Conservation (phyloP, 2,113 vertebrate species). For the Oncorhynchus nerka region DNA sequence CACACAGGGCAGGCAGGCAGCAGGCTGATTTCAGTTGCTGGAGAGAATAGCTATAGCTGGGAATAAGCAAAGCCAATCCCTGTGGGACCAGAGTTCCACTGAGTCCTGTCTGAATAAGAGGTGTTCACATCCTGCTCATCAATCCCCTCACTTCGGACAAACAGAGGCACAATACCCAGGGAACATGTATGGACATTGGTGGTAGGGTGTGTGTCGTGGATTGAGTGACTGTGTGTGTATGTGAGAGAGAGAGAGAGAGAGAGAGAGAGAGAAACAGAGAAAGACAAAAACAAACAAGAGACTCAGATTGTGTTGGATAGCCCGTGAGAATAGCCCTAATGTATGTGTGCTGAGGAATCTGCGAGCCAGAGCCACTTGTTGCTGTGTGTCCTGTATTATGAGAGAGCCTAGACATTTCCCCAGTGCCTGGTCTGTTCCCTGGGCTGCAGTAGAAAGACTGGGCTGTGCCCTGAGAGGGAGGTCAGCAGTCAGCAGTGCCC, state of each 20-base stretch:
- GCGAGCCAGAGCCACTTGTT: slow-evolving; percentile 18
- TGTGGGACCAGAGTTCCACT: slow-evolving; percentile 28
- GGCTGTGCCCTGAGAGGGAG: slow-evolving; percentile 48
- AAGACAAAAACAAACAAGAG: not conserved
- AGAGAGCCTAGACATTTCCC: slow-evolving; percentile 47
- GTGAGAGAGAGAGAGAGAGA: no score
- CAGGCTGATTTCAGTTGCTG: slow-evolving; percentile 44
- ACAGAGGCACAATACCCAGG: not conserved
- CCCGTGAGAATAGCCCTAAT: not conserved
- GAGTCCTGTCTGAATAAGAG: slow-evolving; percentile 6
- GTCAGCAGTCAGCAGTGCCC: slow-evolving; percentile 55
- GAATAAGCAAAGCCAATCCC: slow-evolving; percentile 26
- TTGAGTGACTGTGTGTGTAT: not conserved
- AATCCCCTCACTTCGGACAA: not conserved
- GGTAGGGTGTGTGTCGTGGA: not conserved
- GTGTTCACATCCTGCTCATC: slow-evolving; percentile 13
- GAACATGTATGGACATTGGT: not conserved
- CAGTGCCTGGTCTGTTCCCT: slow-evolving; percentile 35
- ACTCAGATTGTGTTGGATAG: not conserved
- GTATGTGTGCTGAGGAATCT: not conserved
- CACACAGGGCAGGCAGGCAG: slow-evolving; percentile 22
- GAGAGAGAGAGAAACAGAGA: not conserved
- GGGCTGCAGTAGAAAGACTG: slow-evolving; percentile 50
- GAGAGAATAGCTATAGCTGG: slow-evolving; percentile 8
- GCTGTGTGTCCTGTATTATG: slow-evolving; percentile 4